These are phyloP conservation scores for Hippopotamyrus pictus DNA, from an alignment of 2,797 vertebrate genomes.

Conservation along the genomic window DNA sequence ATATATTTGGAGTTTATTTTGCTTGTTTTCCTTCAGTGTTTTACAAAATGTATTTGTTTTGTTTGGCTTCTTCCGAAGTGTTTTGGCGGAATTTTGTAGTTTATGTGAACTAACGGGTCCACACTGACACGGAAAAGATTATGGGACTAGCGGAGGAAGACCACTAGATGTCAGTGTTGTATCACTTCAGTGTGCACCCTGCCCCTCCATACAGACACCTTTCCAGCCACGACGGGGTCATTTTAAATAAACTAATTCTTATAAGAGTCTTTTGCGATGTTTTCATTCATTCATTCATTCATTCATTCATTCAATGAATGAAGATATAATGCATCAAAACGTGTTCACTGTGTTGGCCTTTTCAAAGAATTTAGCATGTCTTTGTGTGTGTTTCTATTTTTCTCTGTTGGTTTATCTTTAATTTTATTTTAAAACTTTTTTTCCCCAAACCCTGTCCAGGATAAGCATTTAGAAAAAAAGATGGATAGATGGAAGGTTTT, in stretches of 20 bases:
- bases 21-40: neutral
- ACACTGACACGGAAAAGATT: neutral
- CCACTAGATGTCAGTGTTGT: constrained; percentile 39
- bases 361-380: neutral
- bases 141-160: neutral
- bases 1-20: neutral
- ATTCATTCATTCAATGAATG: neutral
- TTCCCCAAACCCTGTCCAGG: neutral
- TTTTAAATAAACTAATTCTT: neutral
- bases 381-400: neutral
- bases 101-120: neutral
- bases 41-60: neutral
- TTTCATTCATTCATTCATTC: neutral
- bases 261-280: neutral
- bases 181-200: neutral
- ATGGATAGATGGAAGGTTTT: neutral
- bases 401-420: neutral
- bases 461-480: neutral
- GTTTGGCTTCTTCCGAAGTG: neutral
- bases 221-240: neutral
- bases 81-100: neutral
- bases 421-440: neutral
- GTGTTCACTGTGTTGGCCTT: neutral
- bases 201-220: neutral
- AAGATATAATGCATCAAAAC: neutral